phyloP scores from a whole-genome alignment of 1,140 invertebrate species.

The Zaprionus gabonicus region DNA sequence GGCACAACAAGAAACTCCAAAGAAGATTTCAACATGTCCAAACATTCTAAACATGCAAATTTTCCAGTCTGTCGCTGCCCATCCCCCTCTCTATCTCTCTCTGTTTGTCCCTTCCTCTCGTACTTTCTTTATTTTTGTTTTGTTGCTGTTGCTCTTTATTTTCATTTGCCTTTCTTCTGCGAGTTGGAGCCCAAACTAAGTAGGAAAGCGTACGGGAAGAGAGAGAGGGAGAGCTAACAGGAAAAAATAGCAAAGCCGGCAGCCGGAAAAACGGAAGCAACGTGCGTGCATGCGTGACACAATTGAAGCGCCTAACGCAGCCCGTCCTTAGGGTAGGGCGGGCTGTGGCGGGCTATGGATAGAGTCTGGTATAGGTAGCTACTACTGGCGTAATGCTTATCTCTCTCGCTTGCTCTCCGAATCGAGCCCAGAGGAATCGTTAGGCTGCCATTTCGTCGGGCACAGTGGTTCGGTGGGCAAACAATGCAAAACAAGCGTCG shows the following conservation, averaged over 20 bases:
- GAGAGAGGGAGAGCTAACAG: conserved; percentile 39
- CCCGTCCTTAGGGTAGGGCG: not conserved
- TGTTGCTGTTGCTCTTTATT: conserved; percentile 28
- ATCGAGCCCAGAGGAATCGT: conserved; percentile 78
- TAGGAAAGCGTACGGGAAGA: conserved; percentile 33
- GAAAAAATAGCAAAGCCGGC: conserved; percentile 79
- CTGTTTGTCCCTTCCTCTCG: not conserved
- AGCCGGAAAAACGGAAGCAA: conserved; percentile 81
- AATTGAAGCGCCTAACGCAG: conserved; percentile 75
- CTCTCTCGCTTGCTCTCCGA: conserved; percentile 43
- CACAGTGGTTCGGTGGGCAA: conserved; percentile 60
- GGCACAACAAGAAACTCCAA: conserved; percentile 65
- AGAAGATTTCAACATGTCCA: conserved; percentile 82
- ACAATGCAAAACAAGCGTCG: conserved; percentile 60
- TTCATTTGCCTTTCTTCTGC: conserved; percentile 47
- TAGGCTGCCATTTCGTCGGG: conserved; percentile 71
- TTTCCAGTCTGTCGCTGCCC: conserved; percentile 80
- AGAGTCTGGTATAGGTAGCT: conserved; percentile 11
- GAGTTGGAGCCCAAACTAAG: conserved; percentile 37
- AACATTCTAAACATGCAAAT: conserved; percentile 77
- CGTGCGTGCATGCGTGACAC: conserved; percentile 82
- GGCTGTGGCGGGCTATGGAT: not conserved
- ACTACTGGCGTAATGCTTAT: conserved; percentile 51
- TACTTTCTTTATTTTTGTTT: conserved; percentile 13
- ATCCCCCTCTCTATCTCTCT: conserved; percentile 38